These are phyloP conservation scores for Leptogaster cylindrica DNA, from an alignment of 2,888 invertebrate genomes.

Conservation along the genomic window DNA sequence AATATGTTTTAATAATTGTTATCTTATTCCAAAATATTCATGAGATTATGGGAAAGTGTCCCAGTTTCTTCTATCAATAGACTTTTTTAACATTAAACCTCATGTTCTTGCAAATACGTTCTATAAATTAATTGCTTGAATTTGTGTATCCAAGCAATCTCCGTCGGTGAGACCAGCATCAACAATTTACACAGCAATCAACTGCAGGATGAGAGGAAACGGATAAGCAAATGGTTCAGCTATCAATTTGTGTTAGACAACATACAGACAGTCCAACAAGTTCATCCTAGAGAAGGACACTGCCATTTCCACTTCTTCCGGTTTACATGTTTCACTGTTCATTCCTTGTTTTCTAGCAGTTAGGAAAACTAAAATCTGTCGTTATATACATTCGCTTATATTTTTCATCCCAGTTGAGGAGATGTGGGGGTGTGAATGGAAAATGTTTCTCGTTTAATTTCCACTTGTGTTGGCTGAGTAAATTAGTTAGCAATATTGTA, in stretches of 20 bases:
- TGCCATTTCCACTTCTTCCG: slow-evolving; percentile 26
- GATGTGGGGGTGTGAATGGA: too few species aligned
- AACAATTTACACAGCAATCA: slow-evolving; percentile 40
- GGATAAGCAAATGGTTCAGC: slow-evolving; percentile 35
- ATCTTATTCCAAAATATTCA: background rate
- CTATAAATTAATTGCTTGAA: slow-evolving; percentile 20
- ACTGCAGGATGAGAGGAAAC: slow-evolving; percentile 23
- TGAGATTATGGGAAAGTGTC: too few species aligned
- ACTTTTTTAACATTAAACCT: too few species aligned
- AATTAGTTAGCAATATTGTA: too few species aligned
- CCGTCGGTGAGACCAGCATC: slow-evolving; percentile 35
- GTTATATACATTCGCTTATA: too few species aligned
- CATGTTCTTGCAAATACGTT: slow-evolving; percentile 27
- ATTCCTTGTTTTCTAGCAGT: slow-evolving; percentile 2
- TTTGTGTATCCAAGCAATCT: slow-evolving; percentile 36
- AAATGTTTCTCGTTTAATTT: too few species aligned
- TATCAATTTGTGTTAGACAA: slow-evolving; percentile 33
- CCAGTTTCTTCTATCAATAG: too few species aligned
- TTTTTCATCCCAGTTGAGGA: too few species aligned
- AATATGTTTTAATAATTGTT: too few species aligned
- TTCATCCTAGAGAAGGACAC: background rate
- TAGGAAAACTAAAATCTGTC: too few species aligned
- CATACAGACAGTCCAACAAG: slow-evolving; percentile 28
- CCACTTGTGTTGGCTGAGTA: too few species aligned
- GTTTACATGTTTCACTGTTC: slow-evolving; percentile 6